A percentile compares a stretch with the other conserved stretches of the same genome.
These are phyloP conservation scores for Drosophila heteroneura DNA, from an alignment of 2,888 invertebrate genomes.

Conservation along the genomic window DNA sequence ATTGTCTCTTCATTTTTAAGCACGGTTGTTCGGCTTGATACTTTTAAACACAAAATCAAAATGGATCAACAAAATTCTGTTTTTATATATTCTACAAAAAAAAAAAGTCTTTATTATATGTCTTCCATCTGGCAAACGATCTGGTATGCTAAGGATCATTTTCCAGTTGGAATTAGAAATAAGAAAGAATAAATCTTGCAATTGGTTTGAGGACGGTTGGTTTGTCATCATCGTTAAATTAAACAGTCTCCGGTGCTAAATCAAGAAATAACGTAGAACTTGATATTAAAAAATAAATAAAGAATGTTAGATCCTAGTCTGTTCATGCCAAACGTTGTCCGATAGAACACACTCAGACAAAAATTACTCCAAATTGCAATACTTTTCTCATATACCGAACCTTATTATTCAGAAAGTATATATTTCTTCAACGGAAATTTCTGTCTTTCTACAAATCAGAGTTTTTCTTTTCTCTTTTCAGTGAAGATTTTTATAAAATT, in stretches of 20 bases:
- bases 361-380: neutral
- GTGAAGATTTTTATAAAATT: neutral
- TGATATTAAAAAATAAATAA: neutral
- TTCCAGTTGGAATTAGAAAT: neutral
- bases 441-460: rapidly evolving
- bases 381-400: neutral
- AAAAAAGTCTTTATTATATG: neutral
- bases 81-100: neutral
- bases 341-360: neutral
- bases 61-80: neutral
- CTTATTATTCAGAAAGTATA: neutral
- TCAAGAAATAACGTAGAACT: neutral
- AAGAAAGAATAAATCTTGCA: no score
- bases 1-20: neutral
- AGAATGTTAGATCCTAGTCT: no score
- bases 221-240: neutral
- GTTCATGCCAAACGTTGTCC: neutral
- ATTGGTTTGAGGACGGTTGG: neutral
- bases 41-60: neutral
- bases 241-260: neutral
- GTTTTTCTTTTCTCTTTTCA: neutral
- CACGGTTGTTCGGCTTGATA: neutral
- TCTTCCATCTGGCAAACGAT: neutral
- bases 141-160: neutral
- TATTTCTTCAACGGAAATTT: neutral